phyloP scores from a whole-genome alignment of 1,140 invertebrate genomes.

The Zeugodacus cucurbitae region DNA sequence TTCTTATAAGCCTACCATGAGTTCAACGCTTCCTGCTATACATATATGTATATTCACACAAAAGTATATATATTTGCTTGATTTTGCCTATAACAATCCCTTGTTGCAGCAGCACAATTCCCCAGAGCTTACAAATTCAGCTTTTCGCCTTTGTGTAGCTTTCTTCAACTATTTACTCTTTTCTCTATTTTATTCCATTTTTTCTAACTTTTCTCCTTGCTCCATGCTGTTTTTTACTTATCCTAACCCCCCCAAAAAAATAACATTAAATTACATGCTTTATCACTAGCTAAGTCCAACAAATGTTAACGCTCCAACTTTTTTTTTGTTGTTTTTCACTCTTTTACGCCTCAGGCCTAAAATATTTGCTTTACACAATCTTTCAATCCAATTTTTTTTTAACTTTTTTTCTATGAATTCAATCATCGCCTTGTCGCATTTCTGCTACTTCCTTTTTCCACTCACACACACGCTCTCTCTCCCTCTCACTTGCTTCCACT shows the following conservation, averaged over 20 bases:
- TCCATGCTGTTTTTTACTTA: neutral
- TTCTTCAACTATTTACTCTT: neutral
- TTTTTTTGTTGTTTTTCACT: neutral
- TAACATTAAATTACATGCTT: neutral
- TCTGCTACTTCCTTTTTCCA: neutral
- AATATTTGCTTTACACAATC: neutral
- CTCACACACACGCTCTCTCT: neutral
- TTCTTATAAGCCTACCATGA: too few relatives aligned
- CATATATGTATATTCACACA: neutral
- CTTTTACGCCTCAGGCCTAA: neutral
- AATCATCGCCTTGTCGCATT: neutral
- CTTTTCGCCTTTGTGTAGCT: conserved; percentile 5
- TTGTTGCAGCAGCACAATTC: conserved; percentile 13
- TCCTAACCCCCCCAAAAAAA: neutral
- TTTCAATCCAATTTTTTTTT: neutral
- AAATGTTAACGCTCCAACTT: neutral
- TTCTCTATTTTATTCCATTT: neutral
- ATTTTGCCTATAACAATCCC: neutral
- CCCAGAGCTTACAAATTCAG: neutral
- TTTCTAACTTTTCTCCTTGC: neutral
- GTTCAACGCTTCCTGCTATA: too few relatives aligned
- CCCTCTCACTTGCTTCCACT: neutral
- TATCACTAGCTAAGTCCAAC: neutral
- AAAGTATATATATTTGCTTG: neutral
- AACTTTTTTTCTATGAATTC: neutral